Percentiles rank a stretch among this genome's conserved stretches.
Evolutionary conservation across 1,140 invertebrate genomes (phyloP).

Genomic region (Polyergus mexicanus): DNA sequence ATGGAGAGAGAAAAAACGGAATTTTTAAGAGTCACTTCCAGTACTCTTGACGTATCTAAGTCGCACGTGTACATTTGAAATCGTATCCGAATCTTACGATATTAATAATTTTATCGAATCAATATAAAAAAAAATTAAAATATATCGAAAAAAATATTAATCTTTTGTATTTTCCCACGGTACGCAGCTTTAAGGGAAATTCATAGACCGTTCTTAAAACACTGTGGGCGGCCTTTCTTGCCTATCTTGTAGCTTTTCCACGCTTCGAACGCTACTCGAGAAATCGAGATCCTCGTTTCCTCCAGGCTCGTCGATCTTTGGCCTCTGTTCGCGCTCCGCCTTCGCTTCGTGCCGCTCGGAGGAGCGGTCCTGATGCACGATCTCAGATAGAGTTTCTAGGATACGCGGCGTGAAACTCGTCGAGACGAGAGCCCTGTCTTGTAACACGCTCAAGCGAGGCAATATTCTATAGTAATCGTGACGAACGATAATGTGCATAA

Average conservation of each 20-base stretch:
- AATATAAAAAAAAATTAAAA: neutral
- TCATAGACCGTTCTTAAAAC: neutral
- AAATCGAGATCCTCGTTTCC: slow-evolving; percentile 60
- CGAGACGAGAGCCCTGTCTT: neutral
- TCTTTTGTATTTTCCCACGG: neutral
- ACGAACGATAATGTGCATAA: too few species aligned
- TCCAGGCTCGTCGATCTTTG: slow-evolving; percentile 67
- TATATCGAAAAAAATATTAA: neutral
- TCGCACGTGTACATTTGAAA: neutral
- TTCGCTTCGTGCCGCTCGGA: slow-evolving; percentile 52
- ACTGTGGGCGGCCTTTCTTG: neutral
- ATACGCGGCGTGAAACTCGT: slow-evolving; percentile 48
- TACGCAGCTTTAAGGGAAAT: neutral
- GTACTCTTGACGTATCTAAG: neutral
- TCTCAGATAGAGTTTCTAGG: slow-evolving; percentile 52
- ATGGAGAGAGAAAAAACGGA: neutral
- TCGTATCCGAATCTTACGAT: neutral
- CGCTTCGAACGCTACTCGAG: slow-evolving; percentile 1
- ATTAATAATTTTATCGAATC: neutral
- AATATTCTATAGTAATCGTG: too few species aligned
- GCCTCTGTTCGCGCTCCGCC: slow-evolving; percentile 54
- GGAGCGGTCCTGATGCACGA: slow-evolving; percentile 60
- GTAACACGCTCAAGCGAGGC: neutral
- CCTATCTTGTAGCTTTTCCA: slow-evolving; percentile 5
- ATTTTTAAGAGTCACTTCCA: neutral